Conservation (phyloP, 2,797 vertebrate genomes). For the Schizothorax lantsangensis region DNA sequence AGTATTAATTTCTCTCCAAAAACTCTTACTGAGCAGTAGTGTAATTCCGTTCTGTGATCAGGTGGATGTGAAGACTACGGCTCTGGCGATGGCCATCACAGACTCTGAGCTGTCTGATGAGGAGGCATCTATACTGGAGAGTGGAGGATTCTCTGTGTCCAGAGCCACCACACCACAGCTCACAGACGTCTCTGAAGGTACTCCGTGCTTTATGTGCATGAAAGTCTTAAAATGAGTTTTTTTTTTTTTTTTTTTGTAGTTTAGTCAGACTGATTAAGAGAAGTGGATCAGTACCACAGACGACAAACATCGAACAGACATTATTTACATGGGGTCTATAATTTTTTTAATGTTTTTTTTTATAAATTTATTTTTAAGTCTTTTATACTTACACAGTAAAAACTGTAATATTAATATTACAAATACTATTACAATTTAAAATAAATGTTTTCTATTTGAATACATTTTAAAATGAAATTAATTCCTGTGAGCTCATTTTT, state of each 20-base stretch:
- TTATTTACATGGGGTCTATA: neutral
- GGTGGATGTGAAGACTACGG: conserved; percentile 97
- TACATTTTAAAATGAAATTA: too few species aligned
- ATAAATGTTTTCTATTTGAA: too few species aligned
- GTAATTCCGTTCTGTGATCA: conserved; percentile 62
- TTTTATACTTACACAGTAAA: too few species aligned
- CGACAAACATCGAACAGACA: too few species aligned
- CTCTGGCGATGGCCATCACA: conserved; percentile 96
- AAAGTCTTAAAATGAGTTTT: neutral
- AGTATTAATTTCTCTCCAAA: neutral
- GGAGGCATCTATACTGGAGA: conserved; percentile 96
- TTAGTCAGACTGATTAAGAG: neutral
- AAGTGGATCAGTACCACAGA: neutral
- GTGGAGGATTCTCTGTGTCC: conserved; percentile 96
- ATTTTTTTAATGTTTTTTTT: too few species aligned
- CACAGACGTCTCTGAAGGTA: conserved; percentile 94
- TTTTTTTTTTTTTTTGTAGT: neutral
- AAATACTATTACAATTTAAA: too few species aligned
- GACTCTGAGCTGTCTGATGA: conserved; percentile 98
- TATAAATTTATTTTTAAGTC: too few species aligned
- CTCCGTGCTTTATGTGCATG: neutral
- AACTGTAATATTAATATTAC: too few species aligned
- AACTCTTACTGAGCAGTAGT: too few species aligned
- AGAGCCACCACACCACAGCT: conserved; percentile 96
- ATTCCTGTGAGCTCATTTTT: too few species aligned